Percentiles rank a stretch among this genome's conserved stretches.
Evolutionary conservation across 2,888 invertebrate species (phyloP).

Genomic region (Chymomyza amoena): DNA sequence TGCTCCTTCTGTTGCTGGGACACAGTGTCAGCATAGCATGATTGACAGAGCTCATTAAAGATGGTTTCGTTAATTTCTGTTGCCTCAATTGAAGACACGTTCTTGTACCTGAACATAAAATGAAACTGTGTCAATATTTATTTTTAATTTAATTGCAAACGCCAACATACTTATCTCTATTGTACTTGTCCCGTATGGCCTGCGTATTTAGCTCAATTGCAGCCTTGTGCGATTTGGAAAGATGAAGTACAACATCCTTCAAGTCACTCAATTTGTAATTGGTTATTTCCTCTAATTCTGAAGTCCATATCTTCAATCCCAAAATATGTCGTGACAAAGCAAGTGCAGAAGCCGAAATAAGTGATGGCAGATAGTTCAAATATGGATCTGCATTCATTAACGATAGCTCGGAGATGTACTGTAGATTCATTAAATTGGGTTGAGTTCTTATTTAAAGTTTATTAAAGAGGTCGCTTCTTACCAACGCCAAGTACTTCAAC

Average conservation of each 20-base stretch:
- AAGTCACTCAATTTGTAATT: constrained; percentile 85
- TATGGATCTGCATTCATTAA: constrained; percentile 93
- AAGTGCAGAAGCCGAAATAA: constrained; percentile 89
- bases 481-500: constrained; percentile 87
- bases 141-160: neutral
- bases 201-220: constrained; percentile 86
- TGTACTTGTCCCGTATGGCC: constrained; percentile 94
- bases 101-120: constrained; percentile 63
- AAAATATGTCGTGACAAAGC: constrained; percentile 89
- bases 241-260: constrained; percentile 83
- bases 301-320: constrained; percentile 82
- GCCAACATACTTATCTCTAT: constrained; percentile 83
- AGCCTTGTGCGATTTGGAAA: constrained; percentile 85
- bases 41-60: constrained; percentile 58
- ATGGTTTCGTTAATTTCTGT: constrained; percentile 63
- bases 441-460: neutral
- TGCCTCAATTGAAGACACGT: constrained; percentile 71
- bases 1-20: constrained; percentile 40
- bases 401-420: constrained; percentile 92
- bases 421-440: constrained; percentile 52
- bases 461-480: constrained; percentile 68
- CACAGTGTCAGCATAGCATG: constrained; percentile 47
- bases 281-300: constrained; percentile 82
- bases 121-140: neutral
- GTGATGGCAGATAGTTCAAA: constrained; percentile 89